A percentile compares a stretch with the other conserved stretches of the same genome.
Evolutionary conservation across 2,113 vertebrate species (phyloP).

Genomic region (Eretmochelys imbricata): DNA sequence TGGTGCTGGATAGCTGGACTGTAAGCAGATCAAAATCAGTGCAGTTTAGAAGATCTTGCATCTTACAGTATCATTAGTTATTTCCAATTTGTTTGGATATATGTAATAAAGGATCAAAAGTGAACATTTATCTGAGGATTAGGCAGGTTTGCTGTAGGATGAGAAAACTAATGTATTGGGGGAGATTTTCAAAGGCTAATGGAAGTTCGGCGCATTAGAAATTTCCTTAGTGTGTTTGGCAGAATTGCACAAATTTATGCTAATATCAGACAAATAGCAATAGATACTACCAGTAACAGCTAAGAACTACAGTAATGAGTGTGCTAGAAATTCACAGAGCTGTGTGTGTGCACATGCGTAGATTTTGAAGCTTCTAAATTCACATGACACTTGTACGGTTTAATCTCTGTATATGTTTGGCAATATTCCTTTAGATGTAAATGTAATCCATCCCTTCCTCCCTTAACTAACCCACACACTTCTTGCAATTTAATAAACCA

Average conservation of each 20-base stretch:
- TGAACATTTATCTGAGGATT: slow-evolving; percentile 12
- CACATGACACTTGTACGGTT: neutral
- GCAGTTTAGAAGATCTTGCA: slow-evolving; percentile 45
- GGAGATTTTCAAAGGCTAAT: slow-evolving; percentile 56
- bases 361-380: neutral
- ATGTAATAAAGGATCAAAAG: slow-evolving; percentile 32
- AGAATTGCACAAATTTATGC: slow-evolving; percentile 12
- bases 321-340: neutral
- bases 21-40: neutral
- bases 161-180: slow-evolving; percentile 27
- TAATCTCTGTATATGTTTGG: neutral
- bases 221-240: slow-evolving; percentile 41
- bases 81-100: slow-evolving; percentile 60
- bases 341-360: neutral
- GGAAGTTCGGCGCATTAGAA: slow-evolving; percentile 57
- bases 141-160: slow-evolving; percentile 38
- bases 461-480: neutral
- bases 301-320: neutral
- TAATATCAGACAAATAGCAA: slow-evolving; percentile 42
- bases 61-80: slow-evolving; percentile 25
- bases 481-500: neutral
- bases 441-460: neutral
- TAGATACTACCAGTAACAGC: slow-evolving; percentile 6
- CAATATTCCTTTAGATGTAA: neutral
- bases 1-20: neutral